These are phyloP conservation scores for Phalera bucephala DNA, from an alignment of 2,888 invertebrate genomes.

Conservation along the genomic window DNA sequence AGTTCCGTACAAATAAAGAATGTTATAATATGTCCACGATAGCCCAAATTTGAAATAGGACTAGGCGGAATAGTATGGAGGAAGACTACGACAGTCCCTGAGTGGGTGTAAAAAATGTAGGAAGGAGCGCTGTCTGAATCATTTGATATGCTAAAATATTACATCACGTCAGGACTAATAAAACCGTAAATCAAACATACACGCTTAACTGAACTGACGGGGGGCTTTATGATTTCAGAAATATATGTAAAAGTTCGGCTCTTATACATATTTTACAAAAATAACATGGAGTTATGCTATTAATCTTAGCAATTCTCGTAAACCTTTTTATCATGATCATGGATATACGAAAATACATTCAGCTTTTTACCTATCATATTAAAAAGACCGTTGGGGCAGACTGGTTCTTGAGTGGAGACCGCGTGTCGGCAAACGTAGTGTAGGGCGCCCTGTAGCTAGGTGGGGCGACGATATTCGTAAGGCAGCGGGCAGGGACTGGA, in stretches of 20 bases:
- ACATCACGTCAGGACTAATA: neutral
- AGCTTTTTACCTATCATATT: no score
- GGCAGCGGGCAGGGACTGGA: no score
- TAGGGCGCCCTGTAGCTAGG: no score
- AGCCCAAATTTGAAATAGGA: constrained; percentile 42
- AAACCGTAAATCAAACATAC: constrained; percentile 1
- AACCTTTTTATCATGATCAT: neutral
- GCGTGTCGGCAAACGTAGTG: no score
- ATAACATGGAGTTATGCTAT: no score
- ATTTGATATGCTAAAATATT: constrained; percentile 1
- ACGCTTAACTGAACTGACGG: neutral
- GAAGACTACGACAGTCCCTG: neutral
- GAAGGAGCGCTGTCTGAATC: neutral
- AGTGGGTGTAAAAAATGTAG: constrained; percentile 2
- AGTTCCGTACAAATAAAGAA: constrained; percentile 28
- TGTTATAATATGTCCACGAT: constrained; percentile 36
- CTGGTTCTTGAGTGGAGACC: no score
- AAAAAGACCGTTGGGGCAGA: no score
- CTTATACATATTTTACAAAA: no score
- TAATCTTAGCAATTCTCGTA: neutral
- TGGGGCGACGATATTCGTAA: no score
- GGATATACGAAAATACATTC: no score
- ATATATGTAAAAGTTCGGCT: no score
- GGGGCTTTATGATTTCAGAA: constrained; percentile 5
- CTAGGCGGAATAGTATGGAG: constrained; percentile 41